Percentiles rank a stretch among this genome's conserved stretches.
Evolutionary conservation across 2,888 invertebrate genomes (phyloP).

Genomic region (Eilema caniola): DNA sequence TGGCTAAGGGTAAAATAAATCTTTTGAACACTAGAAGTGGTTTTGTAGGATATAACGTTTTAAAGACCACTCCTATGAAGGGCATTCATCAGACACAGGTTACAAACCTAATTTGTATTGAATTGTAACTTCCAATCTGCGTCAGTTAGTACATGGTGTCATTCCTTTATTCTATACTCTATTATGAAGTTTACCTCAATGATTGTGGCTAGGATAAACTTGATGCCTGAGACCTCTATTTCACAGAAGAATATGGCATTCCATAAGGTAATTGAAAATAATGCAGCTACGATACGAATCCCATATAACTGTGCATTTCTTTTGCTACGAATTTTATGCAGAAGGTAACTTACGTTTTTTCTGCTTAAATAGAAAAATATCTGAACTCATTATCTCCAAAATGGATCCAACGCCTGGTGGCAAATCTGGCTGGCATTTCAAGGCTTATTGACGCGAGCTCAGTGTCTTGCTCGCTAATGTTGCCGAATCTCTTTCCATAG

Average conservation of each 20-base stretch:
- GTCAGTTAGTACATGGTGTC: too few relatives aligned
- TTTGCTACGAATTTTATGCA: not conserved
- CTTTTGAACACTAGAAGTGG: too few relatives aligned
- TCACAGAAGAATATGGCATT: not conserved
- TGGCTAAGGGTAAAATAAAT: too few relatives aligned
- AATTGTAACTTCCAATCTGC: too few relatives aligned
- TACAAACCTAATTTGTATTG: too few relatives aligned
- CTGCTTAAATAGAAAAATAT: not conserved
- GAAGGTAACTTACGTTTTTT: not conserved
- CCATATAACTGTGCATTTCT: not conserved
- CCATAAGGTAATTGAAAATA: not conserved
- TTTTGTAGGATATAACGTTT: too few relatives aligned
- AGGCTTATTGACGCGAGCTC: not conserved
- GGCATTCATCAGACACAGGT: too few relatives aligned
- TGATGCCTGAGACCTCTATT: too few relatives aligned
- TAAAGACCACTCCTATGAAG: too few relatives aligned
- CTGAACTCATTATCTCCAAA: not conserved
- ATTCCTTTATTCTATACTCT: too few relatives aligned
- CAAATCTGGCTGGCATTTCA: not conserved
- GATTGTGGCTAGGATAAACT: too few relatives aligned
- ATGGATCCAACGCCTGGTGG: not conserved
- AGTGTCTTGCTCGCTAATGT: not conserved
- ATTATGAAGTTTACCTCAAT: too few relatives aligned
- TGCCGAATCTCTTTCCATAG: slow-evolving; percentile 1
- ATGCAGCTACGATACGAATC: not conserved